phyloP scores from a whole-genome alignment of 2,113 vertebrate species.

The Excalfactoria chinensis region DNA sequence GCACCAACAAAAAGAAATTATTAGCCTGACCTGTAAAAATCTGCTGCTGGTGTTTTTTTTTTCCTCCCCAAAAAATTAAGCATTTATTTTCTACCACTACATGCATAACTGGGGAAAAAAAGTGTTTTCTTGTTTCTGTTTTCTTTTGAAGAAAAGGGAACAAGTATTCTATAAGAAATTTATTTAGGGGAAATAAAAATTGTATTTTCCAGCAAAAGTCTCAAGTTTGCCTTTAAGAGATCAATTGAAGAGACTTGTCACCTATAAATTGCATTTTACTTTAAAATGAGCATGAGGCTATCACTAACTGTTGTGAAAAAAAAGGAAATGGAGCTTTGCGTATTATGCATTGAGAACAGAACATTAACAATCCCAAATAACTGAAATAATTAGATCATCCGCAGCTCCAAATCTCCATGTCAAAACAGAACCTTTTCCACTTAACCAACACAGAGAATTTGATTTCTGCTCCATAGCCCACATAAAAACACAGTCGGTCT shows the following conservation, averaged over 20 bases:
- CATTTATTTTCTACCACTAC: background rate
- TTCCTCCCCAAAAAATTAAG: background rate
- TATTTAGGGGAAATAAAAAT: background rate
- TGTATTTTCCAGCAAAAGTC: background rate
- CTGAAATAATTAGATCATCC: background rate
- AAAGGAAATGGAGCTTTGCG: background rate
- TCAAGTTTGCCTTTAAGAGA: background rate
- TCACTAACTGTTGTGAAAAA: background rate
- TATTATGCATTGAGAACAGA: background rate
- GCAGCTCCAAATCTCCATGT: background rate
- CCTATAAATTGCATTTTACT: fast-evolving
- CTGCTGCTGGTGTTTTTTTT: background rate
- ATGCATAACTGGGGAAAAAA: background rate
- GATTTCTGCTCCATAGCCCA: background rate
- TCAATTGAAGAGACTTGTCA: background rate
- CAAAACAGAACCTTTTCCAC: background rate
- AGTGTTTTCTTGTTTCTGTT: too few relatives aligned
- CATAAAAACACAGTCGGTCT: fast-evolving
- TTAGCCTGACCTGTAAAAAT: background rate
- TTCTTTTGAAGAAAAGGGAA: background rate
- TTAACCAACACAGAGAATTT: background rate
- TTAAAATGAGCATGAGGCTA: background rate
- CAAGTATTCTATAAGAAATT: background rate
- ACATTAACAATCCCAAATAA: background rate
- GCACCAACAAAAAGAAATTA: background rate